A percentile compares a stretch with the other conserved stretches of the same genome.
Conservation (phyloP, 2,113 vertebrate genomes). For the Trichomycterus rosablanca region DNA sequence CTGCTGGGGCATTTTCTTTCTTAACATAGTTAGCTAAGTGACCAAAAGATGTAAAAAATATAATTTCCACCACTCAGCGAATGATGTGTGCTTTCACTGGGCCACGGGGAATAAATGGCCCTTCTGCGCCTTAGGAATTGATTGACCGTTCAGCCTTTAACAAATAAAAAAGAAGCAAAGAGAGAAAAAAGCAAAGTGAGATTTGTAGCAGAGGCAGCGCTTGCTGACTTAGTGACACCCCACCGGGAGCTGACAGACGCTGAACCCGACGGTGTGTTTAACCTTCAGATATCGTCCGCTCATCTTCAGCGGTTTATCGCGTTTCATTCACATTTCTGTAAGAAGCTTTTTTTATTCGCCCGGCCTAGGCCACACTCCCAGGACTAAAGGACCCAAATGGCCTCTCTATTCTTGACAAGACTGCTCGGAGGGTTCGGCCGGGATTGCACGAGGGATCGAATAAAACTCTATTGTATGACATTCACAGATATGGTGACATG, state of each 20-base stretch:
- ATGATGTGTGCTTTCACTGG: slow-evolving; percentile 40
- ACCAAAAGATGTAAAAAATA: slow-evolving; percentile 30
- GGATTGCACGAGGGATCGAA: slow-evolving; percentile 36
- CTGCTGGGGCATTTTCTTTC: slow-evolving; percentile 26
- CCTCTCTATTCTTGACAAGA: slow-evolving; percentile 32
- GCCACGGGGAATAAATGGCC: slow-evolving; percentile 36
- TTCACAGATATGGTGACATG: slow-evolving; percentile 34
- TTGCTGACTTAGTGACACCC: slow-evolving; percentile 36
- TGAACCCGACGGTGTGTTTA: slow-evolving; percentile 28
- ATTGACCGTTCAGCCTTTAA: slow-evolving; percentile 40
- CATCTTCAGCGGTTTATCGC: slow-evolving; percentile 35
- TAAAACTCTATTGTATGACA: slow-evolving; percentile 33
- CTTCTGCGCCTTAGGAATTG: slow-evolving; percentile 44
- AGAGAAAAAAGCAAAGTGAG: slow-evolving; percentile 20
- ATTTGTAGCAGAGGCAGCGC: slow-evolving; percentile 10
- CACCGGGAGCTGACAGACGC: slow-evolving; percentile 8
- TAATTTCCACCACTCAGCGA: slow-evolving; percentile 34
- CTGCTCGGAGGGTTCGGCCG: slow-evolving; percentile 30
- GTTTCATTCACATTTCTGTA: slow-evolving; percentile 23
- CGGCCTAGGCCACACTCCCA: slow-evolving; percentile 29
- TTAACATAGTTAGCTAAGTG: slow-evolving; percentile 28
- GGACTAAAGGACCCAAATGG: slow-evolving; percentile 35
- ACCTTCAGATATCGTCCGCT: slow-evolving; percentile 51
- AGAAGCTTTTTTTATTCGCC: slow-evolving; percentile 30
- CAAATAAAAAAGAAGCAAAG: background rate